phyloP scores from a whole-genome alignment of 2,797 vertebrate species.

The Lacerta viridis region DNA sequence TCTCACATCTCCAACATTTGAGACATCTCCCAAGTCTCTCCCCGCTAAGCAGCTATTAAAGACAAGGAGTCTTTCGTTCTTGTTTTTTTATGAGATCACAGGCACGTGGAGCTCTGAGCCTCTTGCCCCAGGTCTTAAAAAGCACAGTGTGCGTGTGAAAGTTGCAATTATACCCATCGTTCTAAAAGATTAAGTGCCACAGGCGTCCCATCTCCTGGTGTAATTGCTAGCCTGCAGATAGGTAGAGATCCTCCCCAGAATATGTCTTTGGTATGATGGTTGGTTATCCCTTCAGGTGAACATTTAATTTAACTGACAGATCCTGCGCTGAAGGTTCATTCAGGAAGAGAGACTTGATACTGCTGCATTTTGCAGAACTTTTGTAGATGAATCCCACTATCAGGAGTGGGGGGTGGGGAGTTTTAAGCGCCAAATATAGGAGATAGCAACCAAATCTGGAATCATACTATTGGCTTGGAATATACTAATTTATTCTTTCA shows the following conservation, averaged over 20 bases:
- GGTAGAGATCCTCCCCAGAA: neutral
- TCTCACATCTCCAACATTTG: neutral
- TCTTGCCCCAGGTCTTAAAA: neutral
- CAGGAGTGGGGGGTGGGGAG: neutral
- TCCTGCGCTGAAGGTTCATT: neutral
- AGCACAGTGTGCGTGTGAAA: neutral
- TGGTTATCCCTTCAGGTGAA: neutral
- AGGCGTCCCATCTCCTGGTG: accelerated
- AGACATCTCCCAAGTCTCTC: neutral
- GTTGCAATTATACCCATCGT: accelerated
- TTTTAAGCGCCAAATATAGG: accelerated
- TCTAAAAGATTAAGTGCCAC: neutral
- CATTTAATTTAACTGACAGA: neutral
- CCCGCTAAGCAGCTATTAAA: neutral
- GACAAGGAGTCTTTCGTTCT: neutral
- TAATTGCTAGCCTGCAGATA: neutral
- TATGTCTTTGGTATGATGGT: constrained; percentile 1
- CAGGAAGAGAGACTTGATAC: accelerated
- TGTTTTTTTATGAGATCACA: too few relatives aligned
- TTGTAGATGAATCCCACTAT: neutral
- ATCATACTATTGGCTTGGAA: neutral
- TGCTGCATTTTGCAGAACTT: constrained; percentile 9
- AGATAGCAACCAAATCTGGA: neutral
- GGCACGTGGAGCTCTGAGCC: neutral
- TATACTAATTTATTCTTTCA: accelerated